Base-by-base conservation (phyloP, 2,888 invertebrate species). In the Dryococelus australis region DNA sequence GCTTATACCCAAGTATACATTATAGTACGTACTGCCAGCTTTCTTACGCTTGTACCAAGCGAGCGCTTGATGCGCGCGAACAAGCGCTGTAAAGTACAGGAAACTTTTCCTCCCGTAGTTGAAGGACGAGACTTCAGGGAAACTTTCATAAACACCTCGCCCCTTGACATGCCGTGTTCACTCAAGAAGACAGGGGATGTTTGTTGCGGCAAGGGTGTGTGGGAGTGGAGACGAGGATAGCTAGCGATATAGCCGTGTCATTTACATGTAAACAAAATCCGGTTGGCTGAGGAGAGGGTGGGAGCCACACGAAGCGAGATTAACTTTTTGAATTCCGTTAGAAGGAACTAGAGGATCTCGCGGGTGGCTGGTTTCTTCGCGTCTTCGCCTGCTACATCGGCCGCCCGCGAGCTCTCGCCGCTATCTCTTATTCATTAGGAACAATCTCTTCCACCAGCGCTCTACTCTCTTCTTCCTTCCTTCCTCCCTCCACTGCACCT, bases 251-350 rank as follows among this genome's bases (percentile, higher is more conserved):
- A 47, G 8, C 20, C 65, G 65, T 65, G 24, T 65, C 65, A n/a
- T 65, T 65, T 65, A 65, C 65, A 65, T 65, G 65, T 65, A 65
- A 65, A 65, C 65, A 65, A 65, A 65, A 65, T 65, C 65, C 65
- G 10, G 24, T 1, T 8, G 24, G 8, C 13, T 0, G n/a, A 20
- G 16, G 65, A n/a, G 8, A 6, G 65, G 2, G 65, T 24, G 65
- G 16, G 65, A n/a, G 47, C 12, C 35, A 35, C 35, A 35, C 35
- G 35, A 35, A 51, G 51, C 65, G 65, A 65, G 65, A 65, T 65
- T 65, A 65, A 65, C 65, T 65, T 65, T 65, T 65, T 65, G 65
- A 65, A 65, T 65, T 65, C 65, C 24, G 65, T 65, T 65, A 65
- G 65, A n/a, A 24, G n/a, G 65, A n/a, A 65, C 24, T 12, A 65